Base-by-base conservation (phyloP, 2,797 vertebrate species). In the Diceros bicornis region DNA sequence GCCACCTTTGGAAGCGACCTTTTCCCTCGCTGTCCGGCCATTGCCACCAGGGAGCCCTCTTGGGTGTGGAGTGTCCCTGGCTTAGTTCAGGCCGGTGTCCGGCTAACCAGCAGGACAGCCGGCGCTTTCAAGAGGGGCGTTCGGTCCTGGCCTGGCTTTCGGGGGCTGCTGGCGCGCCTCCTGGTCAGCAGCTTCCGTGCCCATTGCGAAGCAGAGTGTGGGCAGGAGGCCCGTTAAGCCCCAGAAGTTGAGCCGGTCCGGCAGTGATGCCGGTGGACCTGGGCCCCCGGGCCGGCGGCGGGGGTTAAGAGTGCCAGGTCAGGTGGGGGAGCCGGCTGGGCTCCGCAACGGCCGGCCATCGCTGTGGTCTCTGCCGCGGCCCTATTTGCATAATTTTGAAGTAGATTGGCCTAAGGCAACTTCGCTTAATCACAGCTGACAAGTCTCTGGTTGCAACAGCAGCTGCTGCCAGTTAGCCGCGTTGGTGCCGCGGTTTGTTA, bases 341-440 rank as follows among this genome's bases (percentile, higher is more conserved):
- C 87, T 12, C 21, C 0, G 25, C 29, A 12, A 91, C 1, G 2
- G 29, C 89, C 78, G 37, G 37, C 3, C 4, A 41, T 41, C 41
- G 41, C 93, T 78, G 59, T 41, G 79, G 91, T 85, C 95, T 74
- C 68, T 0, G 9, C 16, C 20, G 71, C 0, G 0, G 93, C 57
- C 61, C 52, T 4, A 87, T 97, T 97, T 94, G 97, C 97, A 97
- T 95, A 84, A 96, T 96, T 96, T 78, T 89, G 94, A 96, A 97
- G 89, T 61, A 83, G 96, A 94, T 93, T 96, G 88, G 98, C 97
- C 97, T 81, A 7, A 95, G 97, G 97, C 97, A 94, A 61, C 95
- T 97, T 75, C 1, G 10, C 91, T 89, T 97, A 62, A 89, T 97
- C 98, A 95, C 89, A 93, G 92, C 95, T 97, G 98, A 96, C 96